Base-by-base conservation (phyloP, 2,888 invertebrate genomes). In the Neoaliturus tenellus region DNA sequence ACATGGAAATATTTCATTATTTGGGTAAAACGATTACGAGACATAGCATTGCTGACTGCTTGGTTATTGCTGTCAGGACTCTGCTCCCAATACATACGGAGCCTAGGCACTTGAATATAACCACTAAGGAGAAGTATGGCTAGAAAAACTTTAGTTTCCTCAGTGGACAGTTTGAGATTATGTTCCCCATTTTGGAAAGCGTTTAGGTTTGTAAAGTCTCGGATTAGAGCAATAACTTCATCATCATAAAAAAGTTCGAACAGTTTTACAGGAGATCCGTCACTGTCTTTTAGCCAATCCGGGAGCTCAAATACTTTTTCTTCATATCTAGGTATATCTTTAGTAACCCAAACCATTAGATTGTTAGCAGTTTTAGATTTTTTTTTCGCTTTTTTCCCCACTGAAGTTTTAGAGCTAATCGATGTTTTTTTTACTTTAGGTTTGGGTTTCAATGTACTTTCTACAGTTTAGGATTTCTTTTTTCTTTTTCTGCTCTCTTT, bases 51-150 rank as follows among this genome's bases (percentile, higher is more conserved):
- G 20, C 35, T 14, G 1, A 82, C 51, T 51, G 82, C 55, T 39
- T 73, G 25, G 35, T 82, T 82, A 39, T 82, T 48, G 10, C 69
- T 44, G 71, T 82, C 82, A 73, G 82, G 71, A 48, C 73, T 82
- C 33, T 82, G 48, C 33, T 82, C 82, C 82, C 82, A 82, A 55
- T 75, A 82, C 82, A 75, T 82, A 1, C 28, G 78, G 35, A 28
- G 48, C 73, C 58, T 12, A 28, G 31, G 73, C 14, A 82, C 82
- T 55, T 73, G 73, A 23, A 51, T 12, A 55, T 82, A 73, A 20
- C 82, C 82, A 51, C 82, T 73, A 41, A 73, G 35, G n/a, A 73
- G 44, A 14, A 44, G 44, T 4, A 23, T 51, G 5, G 55, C 80
- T n/a, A 80, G 58, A 8, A 80, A 80, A 51, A 80, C 80, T 33